Percentiles rank a stretch among this genome's conserved stretches.
These are phyloP conservation scores for Rhynchopsitta pachyrhyncha DNA, from an alignment of 2,113 vertebrate species.

Conservation along the genomic window DNA sequence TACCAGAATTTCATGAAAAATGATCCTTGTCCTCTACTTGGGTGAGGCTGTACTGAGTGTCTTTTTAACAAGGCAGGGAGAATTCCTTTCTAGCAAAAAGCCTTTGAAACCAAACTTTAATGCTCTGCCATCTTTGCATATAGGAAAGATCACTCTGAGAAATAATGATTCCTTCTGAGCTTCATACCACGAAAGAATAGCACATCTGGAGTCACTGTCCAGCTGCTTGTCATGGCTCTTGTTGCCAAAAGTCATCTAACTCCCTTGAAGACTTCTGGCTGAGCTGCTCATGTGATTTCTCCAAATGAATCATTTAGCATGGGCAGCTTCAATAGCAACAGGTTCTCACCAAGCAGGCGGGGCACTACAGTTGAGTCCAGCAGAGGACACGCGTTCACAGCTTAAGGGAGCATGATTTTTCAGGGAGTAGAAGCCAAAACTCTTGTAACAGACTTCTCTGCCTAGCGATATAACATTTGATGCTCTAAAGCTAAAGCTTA, in stretches of 20 bases:
- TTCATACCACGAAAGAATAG: rapidly evolving
- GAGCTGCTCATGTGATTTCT: neutral
- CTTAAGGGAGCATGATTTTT: neutral
- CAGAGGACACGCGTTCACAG: neutral
- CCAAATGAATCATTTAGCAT: neutral
- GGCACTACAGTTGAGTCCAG: neutral
- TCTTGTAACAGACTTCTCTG: neutral
- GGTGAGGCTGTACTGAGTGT: neutral
- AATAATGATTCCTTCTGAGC: neutral
- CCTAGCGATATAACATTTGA: neutral
- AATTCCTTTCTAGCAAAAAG: neutral
- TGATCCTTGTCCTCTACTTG: neutral
- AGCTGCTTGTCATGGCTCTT: neutral
- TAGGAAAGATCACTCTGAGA: neutral
- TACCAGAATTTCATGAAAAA: neutral
- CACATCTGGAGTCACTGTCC: neutral
- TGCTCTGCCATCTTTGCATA: neutral
- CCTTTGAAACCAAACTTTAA: neutral
- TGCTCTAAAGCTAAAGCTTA: neutral
- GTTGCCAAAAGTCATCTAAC: neutral
- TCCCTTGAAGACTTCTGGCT: neutral
- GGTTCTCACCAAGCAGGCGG: neutral
- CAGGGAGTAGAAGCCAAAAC: neutral
- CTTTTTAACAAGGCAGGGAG: neutral
- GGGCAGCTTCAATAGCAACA: neutral